Conservation (phyloP, 2,113 vertebrate genomes). For the Nestor notabilis region DNA sequence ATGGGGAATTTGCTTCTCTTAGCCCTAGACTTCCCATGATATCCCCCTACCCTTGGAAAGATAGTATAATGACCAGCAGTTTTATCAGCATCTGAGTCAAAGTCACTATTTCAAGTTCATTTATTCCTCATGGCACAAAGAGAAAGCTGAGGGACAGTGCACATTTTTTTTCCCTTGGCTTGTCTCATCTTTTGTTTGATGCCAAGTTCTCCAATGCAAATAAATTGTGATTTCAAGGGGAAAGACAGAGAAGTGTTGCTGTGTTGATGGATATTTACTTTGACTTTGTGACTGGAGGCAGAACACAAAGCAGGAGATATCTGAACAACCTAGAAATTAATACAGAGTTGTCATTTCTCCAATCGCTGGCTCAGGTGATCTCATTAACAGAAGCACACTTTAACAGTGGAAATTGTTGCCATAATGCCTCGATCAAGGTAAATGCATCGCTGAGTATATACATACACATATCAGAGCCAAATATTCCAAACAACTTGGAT, state of each 20-base stretch:
- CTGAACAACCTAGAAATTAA: background rate
- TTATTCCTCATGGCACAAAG: background rate
- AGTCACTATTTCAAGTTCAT: background rate
- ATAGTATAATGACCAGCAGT: background rate
- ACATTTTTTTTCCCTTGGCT: background rate
- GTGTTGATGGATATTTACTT: constrained; percentile 28
- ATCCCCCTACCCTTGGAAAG: background rate
- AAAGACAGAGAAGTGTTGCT: background rate
- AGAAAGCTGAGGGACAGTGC: background rate
- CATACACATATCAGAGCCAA: background rate
- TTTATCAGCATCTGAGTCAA: background rate
- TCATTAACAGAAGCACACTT: background rate
- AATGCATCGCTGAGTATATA: background rate
- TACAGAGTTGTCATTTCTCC: background rate
- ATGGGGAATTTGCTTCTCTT: background rate
- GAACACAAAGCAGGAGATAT: background rate
- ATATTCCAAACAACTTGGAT: background rate
- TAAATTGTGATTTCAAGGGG: constrained; percentile 10
- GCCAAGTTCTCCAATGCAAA: background rate
- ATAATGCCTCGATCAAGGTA: constrained; percentile 26
- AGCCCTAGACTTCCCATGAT: background rate
- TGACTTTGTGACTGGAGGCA: constrained; percentile 35
- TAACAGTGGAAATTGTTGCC: background rate
- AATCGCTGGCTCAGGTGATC: constrained; percentile 8
- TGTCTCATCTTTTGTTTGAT: background rate